A percentile compares a stretch with the other conserved stretches of the same genome.
These are phyloP conservation scores for Acropternis orthonyx DNA, from an alignment of 2,797 vertebrate species.

Conservation along the genomic window DNA sequence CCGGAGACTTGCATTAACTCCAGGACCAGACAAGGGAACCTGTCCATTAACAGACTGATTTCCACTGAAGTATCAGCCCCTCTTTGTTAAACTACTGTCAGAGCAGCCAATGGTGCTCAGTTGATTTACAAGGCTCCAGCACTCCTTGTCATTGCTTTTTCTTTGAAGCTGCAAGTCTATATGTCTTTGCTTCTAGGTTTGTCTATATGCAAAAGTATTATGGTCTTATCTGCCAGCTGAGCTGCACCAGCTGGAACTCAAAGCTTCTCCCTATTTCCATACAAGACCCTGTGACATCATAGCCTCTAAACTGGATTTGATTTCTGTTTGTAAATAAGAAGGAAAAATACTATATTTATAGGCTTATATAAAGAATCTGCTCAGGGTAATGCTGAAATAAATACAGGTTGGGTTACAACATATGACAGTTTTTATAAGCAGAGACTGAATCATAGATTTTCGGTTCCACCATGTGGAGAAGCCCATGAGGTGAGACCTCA, in stretches of 20 bases:
- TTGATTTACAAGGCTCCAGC: slow-evolving; percentile 13
- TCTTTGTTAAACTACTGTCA: not conserved
- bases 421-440: not conserved
- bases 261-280: not conserved
- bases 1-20: not conserved
- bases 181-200: not conserved
- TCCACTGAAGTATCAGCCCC: not conserved
- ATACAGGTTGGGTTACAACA: not conserved
- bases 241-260: not conserved
- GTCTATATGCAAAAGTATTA: not conserved
- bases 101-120: not conserved
- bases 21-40: not conserved
- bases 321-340: slow-evolving; percentile 12
- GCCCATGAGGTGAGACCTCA: not conserved
- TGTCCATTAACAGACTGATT: slow-evolving; percentile 13
- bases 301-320: not conserved
- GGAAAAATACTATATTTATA: not conserved
- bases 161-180: not conserved
- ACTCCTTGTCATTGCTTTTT: not conserved
- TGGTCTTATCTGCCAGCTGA: not conserved
- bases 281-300: not conserved
- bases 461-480: not conserved
- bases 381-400: not conserved
- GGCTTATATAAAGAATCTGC: not conserved
- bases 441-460: fast-evolving